Percentiles rank a stretch among this genome's conserved stretches.
Conservation (phyloP, 2,797 vertebrate species). For the Craterocephalus amniculus region DNA sequence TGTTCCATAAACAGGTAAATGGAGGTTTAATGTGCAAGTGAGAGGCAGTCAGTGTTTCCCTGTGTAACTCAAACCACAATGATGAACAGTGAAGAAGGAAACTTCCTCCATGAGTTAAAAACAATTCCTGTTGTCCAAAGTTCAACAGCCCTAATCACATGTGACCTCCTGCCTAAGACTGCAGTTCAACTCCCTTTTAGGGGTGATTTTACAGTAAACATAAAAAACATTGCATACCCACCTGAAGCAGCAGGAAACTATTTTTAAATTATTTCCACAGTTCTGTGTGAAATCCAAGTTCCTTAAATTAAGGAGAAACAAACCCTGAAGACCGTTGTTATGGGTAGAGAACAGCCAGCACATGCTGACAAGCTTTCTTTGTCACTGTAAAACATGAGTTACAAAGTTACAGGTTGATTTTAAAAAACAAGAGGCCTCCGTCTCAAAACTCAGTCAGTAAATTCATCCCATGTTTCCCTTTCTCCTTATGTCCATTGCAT, state of each 20-base stretch:
- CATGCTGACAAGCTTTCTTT: not conserved
- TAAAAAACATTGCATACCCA: not conserved
- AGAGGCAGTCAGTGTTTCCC: not conserved
- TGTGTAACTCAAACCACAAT: not conserved
- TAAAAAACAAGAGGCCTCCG: conserved; percentile 23
- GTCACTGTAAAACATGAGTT: not conserved
- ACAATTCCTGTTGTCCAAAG: not conserved
- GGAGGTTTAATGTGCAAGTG: not conserved
- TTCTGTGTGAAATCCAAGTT: not conserved
- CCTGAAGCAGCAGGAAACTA: not conserved
- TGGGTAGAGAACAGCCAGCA: not conserved
- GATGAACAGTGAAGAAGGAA: not conserved
- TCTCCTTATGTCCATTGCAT: conserved; percentile 14
- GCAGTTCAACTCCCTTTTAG: not conserved
- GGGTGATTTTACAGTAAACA: not conserved
- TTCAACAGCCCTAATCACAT: not conserved
- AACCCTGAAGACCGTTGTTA: not conserved
- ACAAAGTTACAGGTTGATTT: not conserved
- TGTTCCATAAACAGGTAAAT: not conserved
- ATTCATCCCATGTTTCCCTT: conserved; percentile 24
- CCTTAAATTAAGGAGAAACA: not conserved
- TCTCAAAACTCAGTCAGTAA: conserved; percentile 86
- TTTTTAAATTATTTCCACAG: not conserved
- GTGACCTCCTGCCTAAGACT: not conserved
- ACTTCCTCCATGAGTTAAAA: not conserved